These are phyloP conservation scores for Camponotus vicinus DNA, from an alignment of 1,140 invertebrate species.

Conservation along the genomic window DNA sequence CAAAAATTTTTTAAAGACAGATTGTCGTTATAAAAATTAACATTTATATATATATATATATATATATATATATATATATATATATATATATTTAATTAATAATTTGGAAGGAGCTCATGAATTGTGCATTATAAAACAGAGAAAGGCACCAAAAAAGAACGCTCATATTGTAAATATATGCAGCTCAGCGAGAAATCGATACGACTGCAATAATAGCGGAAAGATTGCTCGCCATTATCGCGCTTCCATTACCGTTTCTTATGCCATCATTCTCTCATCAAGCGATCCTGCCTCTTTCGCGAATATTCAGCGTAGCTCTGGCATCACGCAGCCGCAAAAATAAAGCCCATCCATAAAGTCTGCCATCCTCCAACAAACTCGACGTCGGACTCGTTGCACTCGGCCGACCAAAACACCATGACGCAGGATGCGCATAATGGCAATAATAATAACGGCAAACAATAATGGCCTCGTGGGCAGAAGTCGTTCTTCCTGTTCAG, in stretches of 20 bases:
- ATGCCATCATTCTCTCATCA: constrained; percentile 22
- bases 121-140: neutral
- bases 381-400: neutral
- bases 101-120: neutral
- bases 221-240: neutral
- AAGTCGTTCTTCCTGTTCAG: constrained; percentile 62
- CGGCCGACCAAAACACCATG: constrained; percentile 37
- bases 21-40: neutral
- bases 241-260: neutral
- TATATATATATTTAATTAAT: neutral
- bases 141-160: neutral
- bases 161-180: neutral
- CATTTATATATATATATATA: neutral
- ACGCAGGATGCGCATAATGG: constrained; percentile 44
- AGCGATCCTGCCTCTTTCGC: neutral
- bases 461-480: constrained; percentile 62
- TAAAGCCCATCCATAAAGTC: neutral
- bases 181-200: neutral
- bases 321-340: constrained; percentile 12
- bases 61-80: no score
- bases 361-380: neutral
- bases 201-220: neutral
- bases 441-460: constrained; percentile 55
- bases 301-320: neutral
- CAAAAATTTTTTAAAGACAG: neutral